Conservation (phyloP, 2,113 vertebrate species). For the Strigops habroptila region DNA sequence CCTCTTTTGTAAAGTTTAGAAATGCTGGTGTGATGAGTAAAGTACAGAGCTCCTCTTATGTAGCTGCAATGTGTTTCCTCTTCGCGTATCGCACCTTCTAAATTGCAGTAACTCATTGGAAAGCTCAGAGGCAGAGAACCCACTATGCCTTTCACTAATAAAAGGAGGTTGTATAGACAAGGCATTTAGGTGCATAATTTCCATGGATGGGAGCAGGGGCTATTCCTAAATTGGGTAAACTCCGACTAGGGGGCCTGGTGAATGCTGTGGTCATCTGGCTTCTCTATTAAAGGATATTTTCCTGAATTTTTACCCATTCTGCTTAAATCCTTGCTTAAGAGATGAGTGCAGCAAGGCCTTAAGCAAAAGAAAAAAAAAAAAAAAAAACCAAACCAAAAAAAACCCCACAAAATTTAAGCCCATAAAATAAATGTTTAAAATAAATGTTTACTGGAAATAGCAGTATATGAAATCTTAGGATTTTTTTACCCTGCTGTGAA, state of each 20-base stretch:
- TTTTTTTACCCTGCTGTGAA: slow-evolving; percentile 45
- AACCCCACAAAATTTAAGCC: not conserved
- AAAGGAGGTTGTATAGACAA: not conserved
- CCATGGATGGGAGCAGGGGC: not conserved
- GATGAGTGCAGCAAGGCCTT: not conserved
- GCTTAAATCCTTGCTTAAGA: not conserved
- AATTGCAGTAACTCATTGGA: not conserved
- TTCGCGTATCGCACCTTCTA: not conserved
- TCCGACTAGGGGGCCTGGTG: not conserved
- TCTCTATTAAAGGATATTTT: not conserved
- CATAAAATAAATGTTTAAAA: slow-evolving; percentile 23
- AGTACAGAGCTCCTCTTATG: slow-evolving; percentile 9
- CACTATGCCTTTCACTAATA: not conserved
- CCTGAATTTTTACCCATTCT: not conserved
- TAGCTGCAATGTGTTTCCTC: not conserved
- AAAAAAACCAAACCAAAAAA: not conserved
- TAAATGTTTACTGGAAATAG: slow-evolving; percentile 32
- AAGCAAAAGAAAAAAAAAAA: not conserved
- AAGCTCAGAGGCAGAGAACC: not conserved
- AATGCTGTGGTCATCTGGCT: not conserved
- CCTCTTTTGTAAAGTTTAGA: not conserved
- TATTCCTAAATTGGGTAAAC: not conserved
- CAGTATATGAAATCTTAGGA: not conserved
- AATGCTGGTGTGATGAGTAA: not conserved
- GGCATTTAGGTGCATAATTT: not conserved